Base-by-base conservation (phyloP, 2,113 vertebrate genomes). In the Sula dactylatra region DNA sequence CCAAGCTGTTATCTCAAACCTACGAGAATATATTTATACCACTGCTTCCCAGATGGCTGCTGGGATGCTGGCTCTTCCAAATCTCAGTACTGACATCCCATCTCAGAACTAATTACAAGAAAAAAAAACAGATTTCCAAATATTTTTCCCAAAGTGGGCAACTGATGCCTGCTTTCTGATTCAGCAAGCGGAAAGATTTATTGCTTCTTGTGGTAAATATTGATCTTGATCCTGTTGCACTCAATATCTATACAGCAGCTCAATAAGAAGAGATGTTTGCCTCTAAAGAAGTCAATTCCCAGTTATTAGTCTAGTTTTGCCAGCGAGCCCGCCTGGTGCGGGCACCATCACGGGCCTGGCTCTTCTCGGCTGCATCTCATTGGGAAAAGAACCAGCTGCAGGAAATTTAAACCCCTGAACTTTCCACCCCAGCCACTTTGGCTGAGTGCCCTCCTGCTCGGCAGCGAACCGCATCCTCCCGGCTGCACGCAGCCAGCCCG, bases 321-420 rank as follows among this genome's bases (percentile, higher is more conserved):
- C 88, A 61, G 88, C 0, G 2, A 59, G 67, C 55, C 79, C 74
- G 12, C 67, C 54, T 10, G 5, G 61, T 66, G 62, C 22, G 8
- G n/a, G 62, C 83, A 91, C 66, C 45, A 14, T 47, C 54, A 80
- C 26, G 47, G 82, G 88, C 71, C 90, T 87, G 87, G 87, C 76
- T 87, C 87, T 56, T 65, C 54, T 83, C 4, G 13, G 54, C 69
- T 84, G 49, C 78, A 81, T 18, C 54, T 32, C 40, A 58, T 24
- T 13, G 9, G 62, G 62, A 36, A 67, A 67, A 62, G 56, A 72
- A 42, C 4, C 76, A 72, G 93, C 90, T 94, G 86, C 85, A 94
- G 94, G 94, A 96, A 94, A 94, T 95, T 95, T 87, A 96, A 96
- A 85, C 49, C 82, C 72, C 88, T 91, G 94, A 82, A 94, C 93